phyloP scores from a whole-genome alignment of 2,888 invertebrate species.

The Tricholauxania praeusta region DNA sequence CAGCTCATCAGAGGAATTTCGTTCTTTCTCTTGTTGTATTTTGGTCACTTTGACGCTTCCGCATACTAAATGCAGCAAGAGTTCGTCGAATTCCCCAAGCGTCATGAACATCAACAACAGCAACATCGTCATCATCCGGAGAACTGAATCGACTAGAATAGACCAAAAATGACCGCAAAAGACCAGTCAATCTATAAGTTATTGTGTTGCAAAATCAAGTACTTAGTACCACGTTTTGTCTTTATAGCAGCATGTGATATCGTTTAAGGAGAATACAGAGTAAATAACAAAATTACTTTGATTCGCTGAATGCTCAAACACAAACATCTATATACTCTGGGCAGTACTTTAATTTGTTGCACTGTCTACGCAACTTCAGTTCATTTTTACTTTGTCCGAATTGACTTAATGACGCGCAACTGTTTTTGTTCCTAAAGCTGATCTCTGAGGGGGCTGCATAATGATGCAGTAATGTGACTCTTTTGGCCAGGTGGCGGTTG shows the following conservation, averaged over 20 bases:
- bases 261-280: no score
- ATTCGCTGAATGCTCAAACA: no score
- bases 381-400: constrained; percentile 55
- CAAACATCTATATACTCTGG: no score
- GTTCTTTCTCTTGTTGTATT: constrained; percentile 16
- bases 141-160: no score
- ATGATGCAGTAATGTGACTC: constrained; percentile 17
- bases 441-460: constrained; percentile 9
- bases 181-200: no score
- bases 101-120: background rate
- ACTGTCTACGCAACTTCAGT: no score
- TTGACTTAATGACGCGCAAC: constrained; percentile 60
- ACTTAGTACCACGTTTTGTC: no score
- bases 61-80: background rate
- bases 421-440: constrained; percentile 42
- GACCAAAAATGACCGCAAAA: no score
- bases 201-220: no score
- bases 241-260: no score
- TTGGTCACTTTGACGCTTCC: constrained; percentile 4
- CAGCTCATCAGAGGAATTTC: constrained; percentile 24
- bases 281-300: no score
- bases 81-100: background rate
- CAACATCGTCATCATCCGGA: background rate
- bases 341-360: no score
- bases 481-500: constrained; percentile 11